Conservation (phyloP, 2,113 vertebrate genomes). For the Phylloscopus trochilus region DNA sequence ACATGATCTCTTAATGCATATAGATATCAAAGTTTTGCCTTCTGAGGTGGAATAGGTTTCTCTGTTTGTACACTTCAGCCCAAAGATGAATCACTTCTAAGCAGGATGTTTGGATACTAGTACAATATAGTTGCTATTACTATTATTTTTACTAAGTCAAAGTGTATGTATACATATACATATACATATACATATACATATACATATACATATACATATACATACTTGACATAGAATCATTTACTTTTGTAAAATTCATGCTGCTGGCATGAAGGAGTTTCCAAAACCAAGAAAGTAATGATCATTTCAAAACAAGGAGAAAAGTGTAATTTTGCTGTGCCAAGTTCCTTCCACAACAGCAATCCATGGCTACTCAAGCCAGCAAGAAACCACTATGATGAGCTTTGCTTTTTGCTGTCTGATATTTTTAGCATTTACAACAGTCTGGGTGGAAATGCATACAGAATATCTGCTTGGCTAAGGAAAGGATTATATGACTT, state of each 20-base stretch:
- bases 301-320: neutral
- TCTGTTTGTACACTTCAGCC: neutral
- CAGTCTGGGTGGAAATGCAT: neutral
- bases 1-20: neutral
- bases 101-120: neutral
- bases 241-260: neutral
- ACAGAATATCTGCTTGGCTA: neutral
- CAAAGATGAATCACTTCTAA: neutral
- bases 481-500: neutral
- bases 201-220: neutral
- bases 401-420: neutral
- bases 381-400: neutral
- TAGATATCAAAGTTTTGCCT: neutral
- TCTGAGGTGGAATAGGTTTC: neutral
- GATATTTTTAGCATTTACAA: neutral
- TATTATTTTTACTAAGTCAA: neutral
- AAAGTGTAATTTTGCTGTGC: neutral
- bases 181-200: neutral
- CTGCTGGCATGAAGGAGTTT: neutral
- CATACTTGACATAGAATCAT: neutral
- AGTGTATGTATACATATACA: rapidly evolving
- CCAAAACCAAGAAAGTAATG: neutral
- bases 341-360: neutral
- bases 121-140: neutral
- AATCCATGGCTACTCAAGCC: neutral